A percentile compares a stretch with the other conserved stretches of the same genome.
Conservation (phyloP, 2,113 vertebrate genomes). For the Pheucticus melanocephalus region DNA sequence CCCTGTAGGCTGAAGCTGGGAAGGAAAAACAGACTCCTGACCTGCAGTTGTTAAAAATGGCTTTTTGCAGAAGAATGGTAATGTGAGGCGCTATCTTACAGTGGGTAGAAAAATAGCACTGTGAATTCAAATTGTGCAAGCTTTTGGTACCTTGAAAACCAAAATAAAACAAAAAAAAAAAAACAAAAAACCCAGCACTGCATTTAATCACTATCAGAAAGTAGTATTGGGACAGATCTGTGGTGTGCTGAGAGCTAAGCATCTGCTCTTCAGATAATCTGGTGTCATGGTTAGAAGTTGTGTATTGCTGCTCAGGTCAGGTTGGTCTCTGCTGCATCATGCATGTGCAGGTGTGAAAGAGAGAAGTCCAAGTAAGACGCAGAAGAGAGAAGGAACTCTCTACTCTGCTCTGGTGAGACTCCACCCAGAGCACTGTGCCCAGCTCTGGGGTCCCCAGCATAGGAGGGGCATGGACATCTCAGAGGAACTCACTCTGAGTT, state of each 20-base stretch:
- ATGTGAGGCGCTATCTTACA: not conserved
- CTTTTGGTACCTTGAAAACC: not conserved
- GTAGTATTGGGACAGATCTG: not conserved
- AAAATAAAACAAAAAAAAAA: not conserved
- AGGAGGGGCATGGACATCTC: too few species aligned
- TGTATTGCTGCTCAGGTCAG: too few species aligned
- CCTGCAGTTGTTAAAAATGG: conserved; percentile 54
- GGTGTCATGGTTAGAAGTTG: too few species aligned
- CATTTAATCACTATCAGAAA: not conserved
- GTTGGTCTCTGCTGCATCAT: too few species aligned
- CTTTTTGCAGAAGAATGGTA: conserved; percentile 44
- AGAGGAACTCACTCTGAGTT: too few species aligned
- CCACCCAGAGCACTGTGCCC: too few species aligned
- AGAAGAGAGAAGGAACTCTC: too few species aligned
- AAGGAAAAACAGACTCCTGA: conserved; percentile 45
- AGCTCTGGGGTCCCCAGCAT: too few species aligned
- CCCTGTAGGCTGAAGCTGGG: conserved; percentile 19
- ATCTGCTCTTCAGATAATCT: too few species aligned
- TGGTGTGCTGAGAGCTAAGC: not conserved
- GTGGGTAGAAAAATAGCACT: not conserved
- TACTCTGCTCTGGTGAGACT: too few species aligned
- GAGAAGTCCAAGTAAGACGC: too few species aligned
- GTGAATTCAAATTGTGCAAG: not conserved
- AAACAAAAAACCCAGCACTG: not conserved
- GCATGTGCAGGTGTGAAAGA: too few species aligned